A percentile compares a stretch with the other conserved stretches of the same genome.
Evolutionary conservation across 2,113 vertebrate genomes (phyloP).

Genomic region (Oryzias javanicus): DNA sequence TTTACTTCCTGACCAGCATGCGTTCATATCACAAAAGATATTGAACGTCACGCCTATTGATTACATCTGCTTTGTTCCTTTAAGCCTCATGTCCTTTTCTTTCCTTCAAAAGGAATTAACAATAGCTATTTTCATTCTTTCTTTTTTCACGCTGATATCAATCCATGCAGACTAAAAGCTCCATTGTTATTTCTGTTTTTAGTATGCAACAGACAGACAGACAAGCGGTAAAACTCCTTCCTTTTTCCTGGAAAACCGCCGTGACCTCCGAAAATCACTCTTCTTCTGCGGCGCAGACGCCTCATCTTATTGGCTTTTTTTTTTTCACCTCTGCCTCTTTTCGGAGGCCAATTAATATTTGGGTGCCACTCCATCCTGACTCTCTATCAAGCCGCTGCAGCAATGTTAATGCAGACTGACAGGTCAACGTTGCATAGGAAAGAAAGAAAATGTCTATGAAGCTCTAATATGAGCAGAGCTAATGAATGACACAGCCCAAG

Average conservation of each 20-base stretch:
- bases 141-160: conserved; percentile 16
- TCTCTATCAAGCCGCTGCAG: conserved; percentile 43
- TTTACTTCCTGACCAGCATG: conserved; percentile 21
- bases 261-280: conserved; percentile 32
- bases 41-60: conserved; percentile 54
- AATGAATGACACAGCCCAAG: conserved; percentile 53
- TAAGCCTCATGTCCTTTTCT: conserved; percentile 23
- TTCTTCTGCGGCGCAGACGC: conserved; percentile 9
- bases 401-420: conserved; percentile 61
- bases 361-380: conserved; percentile 28
- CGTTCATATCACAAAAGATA: conserved; percentile 26
- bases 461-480: conserved; percentile 54
- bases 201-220: conserved; percentile 11
- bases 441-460: conserved; percentile 28
- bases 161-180: conserved; percentile 5
- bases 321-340: conserved; percentile 6
- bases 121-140: conserved; percentile 29
- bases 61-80: conserved; percentile 40
- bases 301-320: conserved; percentile 6
- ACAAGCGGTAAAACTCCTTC: conserved; percentile 11
- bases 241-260: conserved; percentile 32
- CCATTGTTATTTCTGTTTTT: conserved; percentile 46
- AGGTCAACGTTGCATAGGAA: conserved; percentile 35
- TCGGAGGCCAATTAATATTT: conserved; percentile 49
- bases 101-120: conserved; percentile 26